Evolutionary conservation across 2,113 vertebrate species (phyloP), one percentile per base, ranked within the genome.

Genomic region (Xyrauchen texanus): DNA sequence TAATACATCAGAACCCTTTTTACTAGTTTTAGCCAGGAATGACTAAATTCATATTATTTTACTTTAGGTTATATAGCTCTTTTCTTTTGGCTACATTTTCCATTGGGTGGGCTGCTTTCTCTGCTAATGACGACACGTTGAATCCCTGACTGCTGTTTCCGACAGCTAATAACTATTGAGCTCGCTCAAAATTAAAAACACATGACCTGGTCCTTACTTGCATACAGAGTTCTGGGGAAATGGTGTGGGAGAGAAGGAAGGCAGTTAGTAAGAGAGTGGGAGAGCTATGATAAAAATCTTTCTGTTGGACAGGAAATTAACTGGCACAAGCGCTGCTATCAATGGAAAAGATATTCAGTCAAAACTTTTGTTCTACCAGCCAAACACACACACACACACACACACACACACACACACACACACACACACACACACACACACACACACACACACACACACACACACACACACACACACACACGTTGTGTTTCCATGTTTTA

Each of bases 171-270:
- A 63, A 77, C 77, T 60, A 72, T 11, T 53, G 68, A 83, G 61
- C 7, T 15, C 7, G 15, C 53, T 65, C 82, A 62, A 77, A 83
- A 80, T 83, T 15, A 72, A 80, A 83, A 84, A 66, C 74, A 81
- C 78, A 84, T 65, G 75, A 75, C 13, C 66, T 57, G 72, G 42
- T 77, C 58, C 16, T 63, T 47, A 70, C n/a, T 73, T 47, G n/a
- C n/a, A n/a, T n/a, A 53, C 73, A 58, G 7, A 60, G 44, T 67
- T 67, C 44, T 47, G 49, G 46, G 61, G 53, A 76, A 15, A 68
- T 7, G 75, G 78, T 60, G n/a, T 15, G 7, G 45, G 68, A 47
- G 10, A 21, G 60, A 58, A 8, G 10, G 57, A 45, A 79, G 60
- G n/a, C 52, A 70, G 67, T 5, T 34, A 34, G 21, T 34, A 34